Conservation (phyloP, 2,797 vertebrate genomes). For the Ataeniobius toweri region DNA sequence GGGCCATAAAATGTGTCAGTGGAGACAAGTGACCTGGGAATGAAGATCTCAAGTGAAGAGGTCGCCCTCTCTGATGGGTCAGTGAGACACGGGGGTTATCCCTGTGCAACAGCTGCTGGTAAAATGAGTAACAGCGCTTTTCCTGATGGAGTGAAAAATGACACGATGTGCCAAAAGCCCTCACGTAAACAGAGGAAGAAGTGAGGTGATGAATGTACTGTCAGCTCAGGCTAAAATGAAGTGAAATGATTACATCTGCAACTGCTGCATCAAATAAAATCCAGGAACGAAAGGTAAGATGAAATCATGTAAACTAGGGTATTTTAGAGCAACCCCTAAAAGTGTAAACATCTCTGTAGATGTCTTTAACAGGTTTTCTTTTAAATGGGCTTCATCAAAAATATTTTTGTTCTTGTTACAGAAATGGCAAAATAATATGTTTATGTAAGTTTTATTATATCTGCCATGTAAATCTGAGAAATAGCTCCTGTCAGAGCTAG, state of each 20-base stretch:
- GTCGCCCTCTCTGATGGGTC: slow-evolving; percentile 60
- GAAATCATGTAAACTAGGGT: background rate
- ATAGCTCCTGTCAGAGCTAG: slow-evolving; percentile 3
- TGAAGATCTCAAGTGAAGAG: slow-evolving; percentile 65
- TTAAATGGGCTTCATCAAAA: background rate
- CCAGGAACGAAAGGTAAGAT: background rate
- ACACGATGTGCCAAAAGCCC: slow-evolving; percentile 40
- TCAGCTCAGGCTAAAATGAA: slow-evolving; percentile 9
- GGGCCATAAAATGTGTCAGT: slow-evolving; percentile 12
- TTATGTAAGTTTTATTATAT: background rate
- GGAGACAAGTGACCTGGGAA: slow-evolving; percentile 37
- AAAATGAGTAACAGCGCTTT: slow-evolving; percentile 67
- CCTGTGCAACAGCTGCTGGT: slow-evolving; percentile 60
- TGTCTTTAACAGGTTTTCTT: background rate
- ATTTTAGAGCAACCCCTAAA: background rate
- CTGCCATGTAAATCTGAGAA: background rate
- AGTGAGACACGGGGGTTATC: slow-evolving; percentile 48
- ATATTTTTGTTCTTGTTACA: background rate
- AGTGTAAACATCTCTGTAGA: background rate
- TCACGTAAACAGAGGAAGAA: slow-evolving; percentile 21
- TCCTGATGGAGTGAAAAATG: slow-evolving; percentile 55
- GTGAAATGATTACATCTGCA: slow-evolving; percentile 20
- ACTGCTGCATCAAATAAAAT: slow-evolving; percentile 6
- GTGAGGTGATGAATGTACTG: slow-evolving; percentile 15
- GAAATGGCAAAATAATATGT: background rate